These are phyloP conservation scores for Sarcophaga bullata DNA, from an alignment of 1,140 invertebrate species.

Conservation along the genomic window DNA sequence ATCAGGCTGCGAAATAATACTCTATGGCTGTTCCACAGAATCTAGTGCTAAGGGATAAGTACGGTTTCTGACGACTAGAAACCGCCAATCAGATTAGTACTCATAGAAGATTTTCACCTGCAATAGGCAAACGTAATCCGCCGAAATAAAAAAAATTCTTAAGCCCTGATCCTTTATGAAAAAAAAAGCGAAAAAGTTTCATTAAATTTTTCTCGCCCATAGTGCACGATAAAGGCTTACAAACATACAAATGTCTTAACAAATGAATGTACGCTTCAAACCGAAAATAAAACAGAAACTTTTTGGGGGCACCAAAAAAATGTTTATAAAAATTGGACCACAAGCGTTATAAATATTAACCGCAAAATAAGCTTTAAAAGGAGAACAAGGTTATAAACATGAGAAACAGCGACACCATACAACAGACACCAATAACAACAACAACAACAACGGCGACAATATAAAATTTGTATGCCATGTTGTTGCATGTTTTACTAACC, in stretches of 20 bases:
- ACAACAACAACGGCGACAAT: neutral
- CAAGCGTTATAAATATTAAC: slow-evolving; percentile 19
- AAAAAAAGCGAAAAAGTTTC: no score
- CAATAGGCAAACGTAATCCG: no score
- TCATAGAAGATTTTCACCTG: no score
- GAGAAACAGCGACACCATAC: neutral
- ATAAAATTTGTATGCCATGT: slow-evolving; percentile 33
- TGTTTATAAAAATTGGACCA: slow-evolving; percentile 42
- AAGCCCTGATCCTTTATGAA: no score
- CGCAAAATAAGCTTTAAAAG: slow-evolving; percentile 30
- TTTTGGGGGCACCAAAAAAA: no score
- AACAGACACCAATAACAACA: slow-evolving; percentile 8
- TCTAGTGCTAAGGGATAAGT: no score
- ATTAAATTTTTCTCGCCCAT: neutral
- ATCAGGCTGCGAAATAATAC: no score
- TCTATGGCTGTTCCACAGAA: no score
- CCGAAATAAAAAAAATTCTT: no score
- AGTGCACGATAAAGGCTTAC: neutral
- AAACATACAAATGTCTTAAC: neutral
- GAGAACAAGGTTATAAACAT: slow-evolving; percentile 31
- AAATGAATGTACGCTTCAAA: neutral
- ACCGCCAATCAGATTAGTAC: no score
- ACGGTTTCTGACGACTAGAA: no score
- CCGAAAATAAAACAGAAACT: neutral
- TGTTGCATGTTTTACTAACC: slow-evolving; percentile 47